A percentile compares a stretch with the other conserved stretches of the same genome.
Evolutionary conservation across 2,113 vertebrate species (phyloP).

Genomic region (Origma solitaria): DNA sequence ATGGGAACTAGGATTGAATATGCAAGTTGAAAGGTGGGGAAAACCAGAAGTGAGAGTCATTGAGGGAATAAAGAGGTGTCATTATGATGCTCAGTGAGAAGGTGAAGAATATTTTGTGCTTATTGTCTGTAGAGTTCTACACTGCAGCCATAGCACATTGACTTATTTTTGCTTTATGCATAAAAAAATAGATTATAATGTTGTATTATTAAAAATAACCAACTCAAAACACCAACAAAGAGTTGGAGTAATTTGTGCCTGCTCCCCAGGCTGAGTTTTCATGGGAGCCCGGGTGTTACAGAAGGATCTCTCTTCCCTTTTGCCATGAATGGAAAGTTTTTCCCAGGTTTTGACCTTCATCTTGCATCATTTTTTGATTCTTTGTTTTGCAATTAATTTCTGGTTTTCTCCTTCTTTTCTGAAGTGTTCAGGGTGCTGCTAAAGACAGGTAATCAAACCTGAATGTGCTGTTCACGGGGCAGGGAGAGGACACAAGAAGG

Average conservation of each 20-base stretch:
- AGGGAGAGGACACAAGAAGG: neutral
- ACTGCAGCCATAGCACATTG: neutral
- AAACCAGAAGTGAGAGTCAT: neutral
- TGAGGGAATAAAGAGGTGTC: neutral
- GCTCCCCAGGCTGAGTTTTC: neutral
- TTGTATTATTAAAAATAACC: no score
- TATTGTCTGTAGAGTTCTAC: neutral
- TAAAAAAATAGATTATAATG: neutral
- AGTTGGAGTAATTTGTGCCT: neutral
- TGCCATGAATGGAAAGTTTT: neutral
- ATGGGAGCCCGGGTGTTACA: neutral
- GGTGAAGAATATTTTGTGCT: neutral
- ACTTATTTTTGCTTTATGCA: neutral
- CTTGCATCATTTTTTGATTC: neutral
- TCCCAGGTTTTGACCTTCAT: neutral
- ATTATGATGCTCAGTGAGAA: neutral
- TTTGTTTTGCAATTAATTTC: neutral
- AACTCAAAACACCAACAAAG: accelerated
- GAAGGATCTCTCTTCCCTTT: neutral
- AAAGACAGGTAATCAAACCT: neutral
- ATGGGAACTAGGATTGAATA: neutral
- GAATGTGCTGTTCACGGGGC: neutral
- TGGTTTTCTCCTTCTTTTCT: neutral
- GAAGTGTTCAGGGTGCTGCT: neutral
- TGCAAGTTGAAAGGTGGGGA: neutral